These are phyloP conservation scores for Oceanites oceanicus DNA, from an alignment of 2,113 vertebrate genomes.

Conservation along the genomic window DNA sequence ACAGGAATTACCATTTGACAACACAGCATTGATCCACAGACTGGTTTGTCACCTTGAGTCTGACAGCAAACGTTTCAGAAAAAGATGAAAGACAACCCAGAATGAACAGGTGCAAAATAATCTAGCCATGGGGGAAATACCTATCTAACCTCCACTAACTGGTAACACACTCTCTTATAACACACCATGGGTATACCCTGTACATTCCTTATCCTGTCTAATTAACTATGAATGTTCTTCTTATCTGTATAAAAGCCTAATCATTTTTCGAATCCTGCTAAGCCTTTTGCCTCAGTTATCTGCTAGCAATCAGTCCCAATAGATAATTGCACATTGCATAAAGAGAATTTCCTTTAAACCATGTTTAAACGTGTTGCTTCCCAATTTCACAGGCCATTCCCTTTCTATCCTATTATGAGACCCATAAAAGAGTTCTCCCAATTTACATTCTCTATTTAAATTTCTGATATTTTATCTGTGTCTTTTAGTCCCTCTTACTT, in stretches of 20 bases:
- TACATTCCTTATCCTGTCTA: neutral
- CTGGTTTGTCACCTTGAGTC: neutral
- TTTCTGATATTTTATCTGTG: neutral
- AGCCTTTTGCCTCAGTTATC: neutral
- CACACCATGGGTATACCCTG: neutral
- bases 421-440: neutral
- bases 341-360: neutral
- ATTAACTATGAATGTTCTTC: slow-evolving; percentile 9
- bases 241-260: neutral
- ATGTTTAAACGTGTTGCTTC: neutral
- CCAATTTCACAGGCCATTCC: neutral
- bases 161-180: neutral
- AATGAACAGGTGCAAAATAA: neutral
- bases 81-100: neutral
- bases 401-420: neutral
- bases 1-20: neutral
- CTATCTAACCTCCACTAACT: neutral
- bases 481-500: neutral
- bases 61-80: neutral
- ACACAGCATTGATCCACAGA: neutral
- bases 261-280: neutral
- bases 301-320: neutral
- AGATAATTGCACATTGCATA: neutral
- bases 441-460: neutral
- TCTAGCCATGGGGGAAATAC: neutral